phyloP scores from a whole-genome alignment of 2,797 vertebrate species.

The Carcharodon carcharias region DNA sequence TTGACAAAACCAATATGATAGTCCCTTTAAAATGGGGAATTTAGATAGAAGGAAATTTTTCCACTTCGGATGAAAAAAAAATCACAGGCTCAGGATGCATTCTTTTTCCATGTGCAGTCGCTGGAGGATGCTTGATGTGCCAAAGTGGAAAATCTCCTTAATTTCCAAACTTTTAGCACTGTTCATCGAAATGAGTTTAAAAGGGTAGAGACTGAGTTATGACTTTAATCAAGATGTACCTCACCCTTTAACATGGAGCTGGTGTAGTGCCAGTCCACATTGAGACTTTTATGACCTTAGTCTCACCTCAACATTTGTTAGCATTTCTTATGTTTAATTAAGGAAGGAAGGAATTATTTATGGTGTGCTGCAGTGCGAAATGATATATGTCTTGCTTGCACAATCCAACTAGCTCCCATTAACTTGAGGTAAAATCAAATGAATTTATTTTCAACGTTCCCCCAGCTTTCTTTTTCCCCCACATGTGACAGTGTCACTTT shows the following conservation, averaged over 20 bases:
- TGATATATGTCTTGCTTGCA: neutral
- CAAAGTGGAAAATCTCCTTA: neutral
- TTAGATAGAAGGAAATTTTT: neutral
- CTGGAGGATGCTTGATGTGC: neutral
- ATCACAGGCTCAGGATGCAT: neutral
- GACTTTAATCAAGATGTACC: neutral
- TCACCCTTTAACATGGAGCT: neutral
- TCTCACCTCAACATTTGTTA: neutral
- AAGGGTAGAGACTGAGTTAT: neutral
- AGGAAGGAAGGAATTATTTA: neutral
- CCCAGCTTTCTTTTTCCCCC: neutral
- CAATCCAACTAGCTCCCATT: neutral
- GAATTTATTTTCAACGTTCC: neutral
- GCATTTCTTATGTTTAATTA: conserved; percentile 4
- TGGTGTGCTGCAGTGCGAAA: neutral
- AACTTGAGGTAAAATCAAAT: neutral
- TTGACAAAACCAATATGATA: neutral
- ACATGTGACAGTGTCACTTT: neutral
- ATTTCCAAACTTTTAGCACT: neutral
- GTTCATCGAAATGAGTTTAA: neutral
- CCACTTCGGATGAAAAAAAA: neutral
- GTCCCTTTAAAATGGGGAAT: neutral
- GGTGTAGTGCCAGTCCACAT: neutral
- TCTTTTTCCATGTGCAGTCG: neutral
- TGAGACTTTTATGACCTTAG: neutral